Conservation (phyloP, 2,888 invertebrate genomes). For the Sminthurinus aureus region DNA sequence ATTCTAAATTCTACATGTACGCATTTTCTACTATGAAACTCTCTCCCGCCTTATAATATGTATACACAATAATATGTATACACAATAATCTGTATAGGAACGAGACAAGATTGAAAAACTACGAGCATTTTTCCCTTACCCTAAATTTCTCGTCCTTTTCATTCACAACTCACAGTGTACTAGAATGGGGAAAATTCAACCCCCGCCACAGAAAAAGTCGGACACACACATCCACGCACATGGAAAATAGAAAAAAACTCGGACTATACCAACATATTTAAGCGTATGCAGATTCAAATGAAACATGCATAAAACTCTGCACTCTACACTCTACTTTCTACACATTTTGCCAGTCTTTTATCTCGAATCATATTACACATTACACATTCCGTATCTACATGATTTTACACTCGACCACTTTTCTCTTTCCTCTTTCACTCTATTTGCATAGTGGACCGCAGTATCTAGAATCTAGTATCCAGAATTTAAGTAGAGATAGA, state of each 20-base stretch:
- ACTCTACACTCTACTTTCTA: neutral
- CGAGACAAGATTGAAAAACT: too few relatives aligned
- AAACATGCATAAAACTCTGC: too few relatives aligned
- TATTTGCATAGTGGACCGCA: neutral
- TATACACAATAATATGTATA: too few relatives aligned
- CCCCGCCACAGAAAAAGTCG: neutral
- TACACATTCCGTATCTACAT: neutral
- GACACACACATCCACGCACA: neutral
- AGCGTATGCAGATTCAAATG: too few relatives aligned
- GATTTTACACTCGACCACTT: neutral
- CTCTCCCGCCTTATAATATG: too few relatives aligned
- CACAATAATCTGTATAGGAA: too few relatives aligned
- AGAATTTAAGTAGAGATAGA: neutral
- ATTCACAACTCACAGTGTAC: neutral
- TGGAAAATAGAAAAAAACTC: neutral
- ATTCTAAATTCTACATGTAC: too few relatives aligned
- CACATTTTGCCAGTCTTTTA: neutral
- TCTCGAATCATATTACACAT: neutral
- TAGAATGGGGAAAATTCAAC: neutral
- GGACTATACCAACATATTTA: neutral
- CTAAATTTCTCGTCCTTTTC: neutral
- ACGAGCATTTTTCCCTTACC: conserved; percentile 3
- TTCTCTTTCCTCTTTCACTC: neutral
- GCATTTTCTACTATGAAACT: too few relatives aligned
- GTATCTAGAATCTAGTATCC: neutral